Evolutionary conservation across 2,888 invertebrate genomes (phyloP), one percentile per base, ranked within the genome.

Genomic region (Athalia cordata): DNA sequence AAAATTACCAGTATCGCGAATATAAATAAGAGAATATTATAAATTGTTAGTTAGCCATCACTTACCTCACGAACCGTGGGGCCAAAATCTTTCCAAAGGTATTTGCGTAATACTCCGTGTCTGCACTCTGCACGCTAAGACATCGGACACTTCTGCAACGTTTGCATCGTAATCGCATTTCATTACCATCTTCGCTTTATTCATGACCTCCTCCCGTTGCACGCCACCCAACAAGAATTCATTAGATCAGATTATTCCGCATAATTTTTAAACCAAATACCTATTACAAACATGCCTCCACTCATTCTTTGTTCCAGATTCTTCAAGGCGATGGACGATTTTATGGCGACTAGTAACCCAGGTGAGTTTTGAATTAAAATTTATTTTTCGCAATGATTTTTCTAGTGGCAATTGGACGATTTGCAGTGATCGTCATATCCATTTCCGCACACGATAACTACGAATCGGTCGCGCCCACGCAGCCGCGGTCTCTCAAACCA

Each of bases 221-320:
- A 9, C 55, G 9, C 9, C 55, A 45, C 43, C 45, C 57, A 45
- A 6, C 72, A 59, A n/a, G 57, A 72, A 72, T 72, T 72, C 52
- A 47, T 72, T 59, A 72, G 59, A 72, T 50, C 47, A 59, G 43
- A 45, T 72, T 59, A 43, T 72, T 55, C 55, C 55, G 11, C 55
- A 29, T n/a, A 55, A 55, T 11, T 50, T 67, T 68, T 68, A 11
- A 68, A 68, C 29, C 29, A 29, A 55, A 52, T 49, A 67, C n/a
- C 45, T 29, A 45, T 65, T 47, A 6, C 6, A 65, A 49, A 49
- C 11, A 52, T 52, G 7, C 11, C 66, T 50, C 62, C 3, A 15
- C 45, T 52, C 13, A 7, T 79, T 82, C 79, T 82, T 82, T 81
- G 78, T 91, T 91, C 81, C 89, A 92, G 92, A 85, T 92, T 92